These are phyloP conservation scores for Saccostrea cuccullata DNA, from an alignment of 1,140 invertebrate species.

Conservation along the genomic window DNA sequence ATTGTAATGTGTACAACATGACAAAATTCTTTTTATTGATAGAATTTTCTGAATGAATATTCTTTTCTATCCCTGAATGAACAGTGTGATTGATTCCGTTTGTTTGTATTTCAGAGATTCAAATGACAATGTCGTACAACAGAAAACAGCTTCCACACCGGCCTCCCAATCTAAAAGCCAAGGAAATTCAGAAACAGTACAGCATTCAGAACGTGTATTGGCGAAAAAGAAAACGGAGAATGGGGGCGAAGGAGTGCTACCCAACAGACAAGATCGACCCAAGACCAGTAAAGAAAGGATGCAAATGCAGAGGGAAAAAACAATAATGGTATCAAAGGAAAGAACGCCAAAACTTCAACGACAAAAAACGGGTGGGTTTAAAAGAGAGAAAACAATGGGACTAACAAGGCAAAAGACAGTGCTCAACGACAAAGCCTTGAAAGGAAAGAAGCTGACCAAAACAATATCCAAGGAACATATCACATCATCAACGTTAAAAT, in stretches of 20 bases:
- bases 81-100: neutral
- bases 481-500: neutral
- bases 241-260: neutral
- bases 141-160: neutral
- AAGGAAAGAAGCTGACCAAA: neutral
- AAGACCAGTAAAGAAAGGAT: neutral
- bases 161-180: neutral
- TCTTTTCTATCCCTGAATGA: too few relatives aligned
- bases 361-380: neutral
- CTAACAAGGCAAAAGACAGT: constrained; percentile 14
- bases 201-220: neutral
- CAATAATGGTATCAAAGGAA: neutral
- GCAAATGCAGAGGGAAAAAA: neutral
- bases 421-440: neutral
- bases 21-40: neutral
- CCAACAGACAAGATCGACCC: neutral
- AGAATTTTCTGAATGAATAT: neutral
- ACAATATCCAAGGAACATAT: neutral
- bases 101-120: neutral
- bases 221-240: neutral
- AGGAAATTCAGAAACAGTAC: neutral
- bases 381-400: constrained; percentile 33
- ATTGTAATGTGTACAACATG: too few relatives aligned
- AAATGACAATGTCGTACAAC: neutral
- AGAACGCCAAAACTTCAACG: neutral